Conservation (phyloP, 2,888 invertebrate genomes). For the Selenia dentaria region DNA sequence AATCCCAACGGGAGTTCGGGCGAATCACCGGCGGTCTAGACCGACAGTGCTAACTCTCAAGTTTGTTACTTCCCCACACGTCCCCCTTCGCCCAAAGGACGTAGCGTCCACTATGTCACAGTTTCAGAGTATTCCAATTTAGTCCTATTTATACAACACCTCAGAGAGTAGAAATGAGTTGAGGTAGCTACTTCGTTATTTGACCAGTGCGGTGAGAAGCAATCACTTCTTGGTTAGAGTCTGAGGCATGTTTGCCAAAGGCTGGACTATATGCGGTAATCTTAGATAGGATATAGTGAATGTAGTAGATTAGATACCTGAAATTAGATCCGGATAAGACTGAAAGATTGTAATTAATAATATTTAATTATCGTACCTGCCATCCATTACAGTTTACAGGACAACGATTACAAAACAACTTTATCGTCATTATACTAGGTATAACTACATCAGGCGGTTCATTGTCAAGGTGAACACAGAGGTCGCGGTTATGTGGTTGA, state of each 20-base stretch:
- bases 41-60: conserved; percentile 68
- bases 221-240: conserved; percentile 26
- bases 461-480: no score
- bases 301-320: no score
- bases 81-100: conserved; percentile 52
- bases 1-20: conserved; percentile 63
- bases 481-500: no score
- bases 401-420: no score
- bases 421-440: no score
- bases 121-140: conserved; percentile 66
- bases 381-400: no score
- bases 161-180: conserved; percentile 44
- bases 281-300: no score
- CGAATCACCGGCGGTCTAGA: conserved; percentile 53
- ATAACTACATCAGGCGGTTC: no score
- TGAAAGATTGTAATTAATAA: no score
- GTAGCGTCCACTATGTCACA: conserved; percentile 55
- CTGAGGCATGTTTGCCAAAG: conserved; percentile 20
- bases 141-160: conserved; percentile 68
- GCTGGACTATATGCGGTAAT: conserved; percentile 9
- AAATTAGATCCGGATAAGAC: no score
- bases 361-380: no score
- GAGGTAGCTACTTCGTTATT: conserved; percentile 27
- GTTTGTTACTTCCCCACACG: conserved; percentile 63
- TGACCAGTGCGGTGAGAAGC: conserved; percentile 28